Conservation (phyloP, 1,140 invertebrate species). For the Pseudoatta argentina region DNA sequence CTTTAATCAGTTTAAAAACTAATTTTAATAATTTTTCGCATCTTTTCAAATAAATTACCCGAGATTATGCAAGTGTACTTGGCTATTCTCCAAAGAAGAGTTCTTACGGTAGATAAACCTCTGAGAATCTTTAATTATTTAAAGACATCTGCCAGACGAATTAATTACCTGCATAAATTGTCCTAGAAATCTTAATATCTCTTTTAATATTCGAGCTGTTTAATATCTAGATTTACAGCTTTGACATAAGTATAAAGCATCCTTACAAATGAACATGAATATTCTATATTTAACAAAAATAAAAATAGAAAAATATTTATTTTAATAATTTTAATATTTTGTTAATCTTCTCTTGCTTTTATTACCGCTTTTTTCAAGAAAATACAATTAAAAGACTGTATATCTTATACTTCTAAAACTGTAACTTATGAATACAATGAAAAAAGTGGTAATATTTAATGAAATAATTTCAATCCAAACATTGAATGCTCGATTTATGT, state of each 20-base stretch:
- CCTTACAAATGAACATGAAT: too few relatives aligned
- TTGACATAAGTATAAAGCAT: too few relatives aligned
- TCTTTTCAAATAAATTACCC: constrained; percentile 13
- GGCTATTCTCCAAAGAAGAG: constrained; percentile 20
- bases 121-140: constrained; percentile 28
- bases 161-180: constrained; percentile 1
- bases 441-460: not conserved
- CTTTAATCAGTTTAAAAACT: not conserved
- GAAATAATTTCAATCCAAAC: too few relatives aligned
- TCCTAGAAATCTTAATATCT: not conserved
- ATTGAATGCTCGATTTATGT: too few relatives aligned
- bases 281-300: too few relatives aligned
- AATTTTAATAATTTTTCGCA: constrained; percentile 9
- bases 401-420: too few relatives aligned
- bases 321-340: too few relatives aligned
- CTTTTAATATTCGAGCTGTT: constrained; percentile 14
- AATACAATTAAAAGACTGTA: too few relatives aligned
- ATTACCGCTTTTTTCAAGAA: too few relatives aligned
- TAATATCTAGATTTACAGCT: not conserved
- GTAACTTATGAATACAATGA: not conserved
- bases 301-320: too few relatives aligned
- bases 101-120: not conserved
- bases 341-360: too few relatives aligned
- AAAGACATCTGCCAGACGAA: constrained; percentile 14
- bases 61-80: constrained; percentile 19